phyloP scores from a whole-genome alignment of 1,140 invertebrate species.

The Tetramorium parvispinum region DNA sequence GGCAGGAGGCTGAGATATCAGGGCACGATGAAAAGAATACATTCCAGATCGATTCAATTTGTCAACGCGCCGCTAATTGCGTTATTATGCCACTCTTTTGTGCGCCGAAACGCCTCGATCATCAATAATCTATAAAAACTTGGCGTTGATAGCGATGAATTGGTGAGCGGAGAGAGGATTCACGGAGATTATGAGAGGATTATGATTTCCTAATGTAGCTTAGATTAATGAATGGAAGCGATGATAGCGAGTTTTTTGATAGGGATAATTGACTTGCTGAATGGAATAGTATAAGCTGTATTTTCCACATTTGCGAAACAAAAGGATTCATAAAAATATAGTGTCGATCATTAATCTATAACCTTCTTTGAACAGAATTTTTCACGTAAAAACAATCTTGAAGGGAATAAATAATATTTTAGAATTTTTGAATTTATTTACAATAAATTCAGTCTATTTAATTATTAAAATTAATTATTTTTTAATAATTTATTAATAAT shows the following conservation, averaged over 20 bases:
- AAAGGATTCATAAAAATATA: not conserved
- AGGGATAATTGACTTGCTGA: not conserved
- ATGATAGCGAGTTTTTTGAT: conserved; percentile 15
- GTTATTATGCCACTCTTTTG: conserved; percentile 80
- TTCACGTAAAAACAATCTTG: not conserved
- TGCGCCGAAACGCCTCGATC: conserved; percentile 75
- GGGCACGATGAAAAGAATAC: conserved; percentile 83
- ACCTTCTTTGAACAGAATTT: not conserved
- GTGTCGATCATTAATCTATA: not conserved
- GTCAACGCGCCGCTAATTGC: conserved; percentile 84
- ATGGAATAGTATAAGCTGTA: not conserved
- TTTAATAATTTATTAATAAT: conserved; percentile 8
- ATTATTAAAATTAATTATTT: conserved; percentile 13
- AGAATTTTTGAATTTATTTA: no score
- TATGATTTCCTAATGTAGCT: conserved; percentile 36
- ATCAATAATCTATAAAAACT: conserved; percentile 83
- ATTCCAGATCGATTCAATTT: conserved; percentile 85
- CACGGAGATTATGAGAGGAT: conserved; percentile 34
- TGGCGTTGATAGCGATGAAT: conserved; percentile 32
- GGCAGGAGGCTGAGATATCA: conserved; percentile 63
- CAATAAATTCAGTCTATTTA: not conserved
- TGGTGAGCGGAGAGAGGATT: conserved; percentile 3
- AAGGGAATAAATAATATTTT: not conserved
- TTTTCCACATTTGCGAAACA: conserved; percentile 25
- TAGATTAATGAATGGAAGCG: conserved; percentile 38